Percentiles rank a stretch among this genome's conserved stretches.
Evolutionary conservation across 2,888 invertebrate genomes (phyloP).

Genomic region (Pseudococcus viburni): DNA sequence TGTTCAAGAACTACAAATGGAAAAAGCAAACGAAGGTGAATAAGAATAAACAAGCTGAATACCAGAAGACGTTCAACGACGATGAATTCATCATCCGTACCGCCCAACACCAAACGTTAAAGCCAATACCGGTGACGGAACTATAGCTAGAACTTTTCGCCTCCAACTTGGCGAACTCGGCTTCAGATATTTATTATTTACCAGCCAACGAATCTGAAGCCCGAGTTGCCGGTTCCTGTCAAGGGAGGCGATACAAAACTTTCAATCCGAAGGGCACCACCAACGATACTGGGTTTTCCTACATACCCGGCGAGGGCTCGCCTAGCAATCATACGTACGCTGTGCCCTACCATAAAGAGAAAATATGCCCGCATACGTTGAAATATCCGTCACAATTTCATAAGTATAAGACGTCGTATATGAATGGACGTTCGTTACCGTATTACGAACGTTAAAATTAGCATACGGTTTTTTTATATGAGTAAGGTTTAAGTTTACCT

Average conservation of each 20-base stretch:
- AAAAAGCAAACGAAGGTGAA: constrained; percentile 77
- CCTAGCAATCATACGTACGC: constrained; percentile 72
- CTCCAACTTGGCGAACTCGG: constrained; percentile 74
- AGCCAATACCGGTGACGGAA: constrained; percentile 90
- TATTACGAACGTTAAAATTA: constrained; percentile 57
- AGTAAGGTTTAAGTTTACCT: constrained; percentile 21
- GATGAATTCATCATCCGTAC: constrained; percentile 84
- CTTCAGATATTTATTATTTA: constrained; percentile 83
- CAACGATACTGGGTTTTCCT: constrained; percentile 83
- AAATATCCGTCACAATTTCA: constrained; percentile 62
- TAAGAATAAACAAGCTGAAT: constrained; percentile 84
- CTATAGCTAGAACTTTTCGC: constrained; percentile 97
- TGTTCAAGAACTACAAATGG: constrained; percentile 87
- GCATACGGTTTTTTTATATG: constrained; percentile 13
- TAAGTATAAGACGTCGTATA: constrained; percentile 45
- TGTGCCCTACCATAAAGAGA: constrained; percentile 58
- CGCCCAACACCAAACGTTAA: constrained; percentile 71
- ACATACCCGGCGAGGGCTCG: constrained; percentile 78
- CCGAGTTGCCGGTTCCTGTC: constrained; percentile 69
- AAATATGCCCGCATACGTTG: constrained; percentile 56
- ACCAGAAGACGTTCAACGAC: constrained; percentile 90
- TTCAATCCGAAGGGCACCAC: constrained; percentile 76
- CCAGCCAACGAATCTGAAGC: constrained; percentile 74
- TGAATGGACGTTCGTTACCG: constrained; percentile 58
- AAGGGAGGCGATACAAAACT: constrained; percentile 70